Base-by-base conservation (phyloP, 2,797 vertebrate species). In the Megaceryle alcyon region DNA sequence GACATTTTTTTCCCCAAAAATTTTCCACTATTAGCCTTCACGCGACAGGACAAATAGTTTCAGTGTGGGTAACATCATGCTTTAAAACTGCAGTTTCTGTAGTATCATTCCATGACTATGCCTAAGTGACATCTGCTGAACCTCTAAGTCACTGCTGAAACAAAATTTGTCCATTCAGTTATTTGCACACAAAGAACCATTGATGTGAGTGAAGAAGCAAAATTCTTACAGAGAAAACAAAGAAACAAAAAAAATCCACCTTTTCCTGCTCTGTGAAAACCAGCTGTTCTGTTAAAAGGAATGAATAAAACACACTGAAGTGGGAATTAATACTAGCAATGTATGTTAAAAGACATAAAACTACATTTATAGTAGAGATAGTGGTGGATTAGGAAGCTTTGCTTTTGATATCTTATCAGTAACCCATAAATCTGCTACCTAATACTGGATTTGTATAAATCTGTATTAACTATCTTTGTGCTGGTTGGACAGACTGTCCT, bases 1-100 rank as follows among this genome's bases (percentile, higher is more conserved):
- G 71, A 79, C 14, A 61, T 59, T 53, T 93, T 76, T 78, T 94
- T 68, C 85, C 53, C 64, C 87, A 72, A 92, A 95, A n/a, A n/a
- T n/a, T n/a, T n/a, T n/a, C n/a, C n/a, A 70, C 43, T 82, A 83
- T 44, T 69, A 59, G 39, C 63, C 35, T 94, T 75, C 51, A 69
- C 22, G 61, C 3, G 12, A 91, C 75, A 63, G 69, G 94, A 75
- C 79, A 92, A 94, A 90, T 49, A 87, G 77, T 73, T 66, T 59
- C 39, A 39, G n/a, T 54, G 86, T 77, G 81, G 75, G 19, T 60
- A 92, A 59, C 43, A 69, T 37, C 63, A 44, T 23, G 60, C 89
- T 95, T 83, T 63, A 84, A 93, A 96, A 81, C 57, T 53, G n/a
- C 46, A 26, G 57, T 49, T 92, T 33, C 78, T 79, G 33, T 15